Evolutionary conservation across 2,797 vertebrate genomes (phyloP), one percentile per base, ranked within the genome.

Genomic region (Lateolabrax maculatus): DNA sequence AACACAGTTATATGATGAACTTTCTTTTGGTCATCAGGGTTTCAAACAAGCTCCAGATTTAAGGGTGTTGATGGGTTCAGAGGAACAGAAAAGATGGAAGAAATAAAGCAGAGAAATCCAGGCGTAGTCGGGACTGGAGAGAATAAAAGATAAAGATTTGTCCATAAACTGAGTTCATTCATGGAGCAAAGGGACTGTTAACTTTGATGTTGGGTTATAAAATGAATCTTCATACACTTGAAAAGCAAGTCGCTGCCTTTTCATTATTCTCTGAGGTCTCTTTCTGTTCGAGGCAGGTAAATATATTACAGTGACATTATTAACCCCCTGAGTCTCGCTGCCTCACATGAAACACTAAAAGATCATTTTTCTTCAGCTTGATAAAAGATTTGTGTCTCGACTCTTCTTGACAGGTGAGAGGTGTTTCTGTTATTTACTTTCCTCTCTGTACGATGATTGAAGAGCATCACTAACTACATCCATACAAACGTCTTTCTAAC

Each of bases 181-280:
- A n/a, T 1, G 8, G 21, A 69, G 27, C 48, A 9, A 5, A 15
- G 48, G 18, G 44, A 48, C 19, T 1, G 16, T 63, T 56, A 29
- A 56, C 58, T 49, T 70, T 76, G 53, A 76, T 16, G 37, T 36
- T 0, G 1, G 36, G 19, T 23, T 44, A 27, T 68, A 61, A 68
- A 76, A 58, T 23, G 39, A 74, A 37, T 5, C 51, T 52, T 52
- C 23, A 3, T 36, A 27, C 48, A 1, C 44, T 51, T 11, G 0
- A 3, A 37, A 10, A 51, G 25, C 10, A 53, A 27, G 39, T n/a
- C 37, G 1, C 13, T 3, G 16, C 6, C 18, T 5, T n/a, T 27
- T 29, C 31, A 61, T 61, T 10, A 11, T 5, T 57, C 51, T 43
- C 53, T 10, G 61, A 37, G 44, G 53, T 12, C 36, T 34, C 34